Evolutionary conservation across 2,113 vertebrate genomes (phyloP).

Genomic region (Caranx melampygus): DNA sequence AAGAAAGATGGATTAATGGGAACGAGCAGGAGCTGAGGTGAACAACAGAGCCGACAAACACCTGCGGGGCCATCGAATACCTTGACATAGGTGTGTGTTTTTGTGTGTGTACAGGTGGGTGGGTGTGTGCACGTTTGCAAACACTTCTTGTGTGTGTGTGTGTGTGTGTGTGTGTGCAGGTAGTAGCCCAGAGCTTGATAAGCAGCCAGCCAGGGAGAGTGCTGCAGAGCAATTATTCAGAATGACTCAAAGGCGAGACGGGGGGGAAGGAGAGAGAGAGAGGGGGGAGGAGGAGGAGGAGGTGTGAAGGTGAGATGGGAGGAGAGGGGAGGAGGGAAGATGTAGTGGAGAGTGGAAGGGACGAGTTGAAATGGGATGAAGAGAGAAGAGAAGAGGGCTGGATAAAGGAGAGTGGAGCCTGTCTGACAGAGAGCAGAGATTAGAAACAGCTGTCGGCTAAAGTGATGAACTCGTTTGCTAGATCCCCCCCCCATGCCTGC

Average conservation of each 20-base stretch:
- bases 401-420: neutral
- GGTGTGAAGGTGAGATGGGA: neutral
- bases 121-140: neutral
- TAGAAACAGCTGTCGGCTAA: neutral
- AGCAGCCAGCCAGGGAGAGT: constrained; percentile 28
- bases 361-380: neutral
- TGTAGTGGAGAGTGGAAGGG: constrained; percentile 5
- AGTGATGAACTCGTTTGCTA: constrained; percentile 13
- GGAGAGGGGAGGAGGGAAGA: constrained; percentile 1
- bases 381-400: neutral
- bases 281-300: neutral
- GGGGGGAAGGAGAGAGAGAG: neutral
- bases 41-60: constrained; percentile 7
- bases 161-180: constrained; percentile 27
- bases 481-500: neutral
- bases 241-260: constrained; percentile 53
- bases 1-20: constrained; percentile 10
- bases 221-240: constrained; percentile 60
- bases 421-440: constrained; percentile 18
- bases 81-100: neutral
- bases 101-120: neutral
- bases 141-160: constrained; percentile 1
- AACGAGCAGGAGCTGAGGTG: neutral
- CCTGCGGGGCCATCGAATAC: constrained; percentile 34
- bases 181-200: constrained; percentile 49